Conservation (phyloP, 2,797 vertebrate species). For the Periophthalmus magnuspinnatus region DNA sequence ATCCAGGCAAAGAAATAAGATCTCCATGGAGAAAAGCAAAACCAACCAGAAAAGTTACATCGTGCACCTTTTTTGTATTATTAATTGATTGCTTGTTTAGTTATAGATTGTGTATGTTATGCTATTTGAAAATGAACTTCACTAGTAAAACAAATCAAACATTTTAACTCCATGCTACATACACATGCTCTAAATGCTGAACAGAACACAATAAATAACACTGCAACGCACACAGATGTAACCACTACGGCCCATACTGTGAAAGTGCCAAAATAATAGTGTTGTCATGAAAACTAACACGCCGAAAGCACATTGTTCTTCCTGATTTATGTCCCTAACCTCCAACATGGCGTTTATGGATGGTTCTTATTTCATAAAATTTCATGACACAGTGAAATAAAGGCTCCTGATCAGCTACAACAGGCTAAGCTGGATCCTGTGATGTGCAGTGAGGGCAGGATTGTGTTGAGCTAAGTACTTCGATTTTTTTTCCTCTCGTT, state of each 20-base stretch:
- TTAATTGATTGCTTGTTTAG: no score
- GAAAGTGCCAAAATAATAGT: background rate
- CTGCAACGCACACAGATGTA: background rate
- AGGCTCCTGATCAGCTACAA: conserved; percentile 28
- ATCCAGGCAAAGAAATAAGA: no score
- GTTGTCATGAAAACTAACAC: conserved; percentile 2
- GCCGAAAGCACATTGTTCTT: background rate
- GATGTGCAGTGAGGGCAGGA: conserved; percentile 46
- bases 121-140: background rate
- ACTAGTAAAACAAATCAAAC: background rate
- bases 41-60: no score
- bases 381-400: conserved; percentile 7
- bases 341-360: background rate
- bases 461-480: conserved; percentile 48
- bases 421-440: conserved; percentile 32
- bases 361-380: background rate
- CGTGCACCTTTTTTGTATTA: no score
- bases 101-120: no score
- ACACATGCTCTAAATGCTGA: no score
- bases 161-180: no score
- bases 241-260: background rate
- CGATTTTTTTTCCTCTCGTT: conserved; percentile 46
- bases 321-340: background rate
- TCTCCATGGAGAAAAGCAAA: no score
- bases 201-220: background rate